phyloP scores from a whole-genome alignment of 2,113 vertebrate species.

The Neogobius melanostomus region DNA sequence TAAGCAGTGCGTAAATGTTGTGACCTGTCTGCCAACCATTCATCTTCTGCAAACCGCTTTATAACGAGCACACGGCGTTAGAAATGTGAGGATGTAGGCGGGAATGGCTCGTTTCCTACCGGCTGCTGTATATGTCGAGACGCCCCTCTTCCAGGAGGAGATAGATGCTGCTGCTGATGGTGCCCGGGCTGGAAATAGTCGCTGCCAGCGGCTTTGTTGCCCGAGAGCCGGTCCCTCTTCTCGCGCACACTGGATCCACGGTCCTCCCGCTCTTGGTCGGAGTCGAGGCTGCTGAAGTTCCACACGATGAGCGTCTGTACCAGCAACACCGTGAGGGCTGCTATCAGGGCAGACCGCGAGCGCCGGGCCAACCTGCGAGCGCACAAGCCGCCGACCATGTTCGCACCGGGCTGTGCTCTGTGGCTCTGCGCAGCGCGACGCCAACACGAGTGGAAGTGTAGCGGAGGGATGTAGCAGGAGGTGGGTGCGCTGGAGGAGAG shows the following conservation, averaged over 20 bases:
- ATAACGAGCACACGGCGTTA: not conserved
- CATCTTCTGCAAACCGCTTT: constrained; percentile 7
- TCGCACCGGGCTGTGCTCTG: constrained; percentile 68
- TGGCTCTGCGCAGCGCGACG: constrained; percentile 58
- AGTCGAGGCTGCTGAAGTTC: constrained; percentile 93
- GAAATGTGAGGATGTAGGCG: not conserved
- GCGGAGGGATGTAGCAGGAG: constrained; percentile 18
- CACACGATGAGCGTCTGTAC: constrained; percentile 91
- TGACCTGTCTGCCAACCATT: constrained; percentile 38
- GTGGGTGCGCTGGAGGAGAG: constrained; percentile 27
- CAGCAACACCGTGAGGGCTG: constrained; percentile 88
- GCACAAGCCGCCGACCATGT: constrained; percentile 85
- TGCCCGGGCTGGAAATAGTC: constrained; percentile 68
- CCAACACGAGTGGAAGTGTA: constrained; percentile 55
- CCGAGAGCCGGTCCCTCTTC: constrained; percentile 75
- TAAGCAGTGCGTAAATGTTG: constrained; percentile 30
- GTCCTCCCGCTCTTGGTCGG: constrained; percentile 80
- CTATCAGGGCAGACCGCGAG: constrained; percentile 86
- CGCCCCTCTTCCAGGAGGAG: constrained; percentile 71
- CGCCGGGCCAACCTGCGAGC: constrained; percentile 89
- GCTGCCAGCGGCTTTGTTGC: constrained; percentile 74
- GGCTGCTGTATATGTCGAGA: constrained; percentile 76
- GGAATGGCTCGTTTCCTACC: constrained; percentile 59
- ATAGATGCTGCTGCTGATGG: constrained; percentile 69
- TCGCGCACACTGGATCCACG: constrained; percentile 73